Evolutionary conservation across 2,888 invertebrate genomes (phyloP).

Genomic region (Ochropacha duplaris): DNA sequence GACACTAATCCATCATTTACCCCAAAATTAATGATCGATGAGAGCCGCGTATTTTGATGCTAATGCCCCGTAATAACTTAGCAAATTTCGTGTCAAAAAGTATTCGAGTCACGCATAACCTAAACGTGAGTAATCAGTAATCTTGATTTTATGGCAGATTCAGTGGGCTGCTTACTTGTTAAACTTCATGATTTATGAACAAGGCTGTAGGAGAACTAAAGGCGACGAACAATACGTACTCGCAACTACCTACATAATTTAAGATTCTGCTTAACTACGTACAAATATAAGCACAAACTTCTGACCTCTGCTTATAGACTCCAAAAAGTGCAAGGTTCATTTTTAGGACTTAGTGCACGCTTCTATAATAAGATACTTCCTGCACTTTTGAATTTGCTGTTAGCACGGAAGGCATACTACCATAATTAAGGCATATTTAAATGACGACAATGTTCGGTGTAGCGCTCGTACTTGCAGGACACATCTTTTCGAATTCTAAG

Average conservation of each 20-base stretch:
- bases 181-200: conserved; percentile 33
- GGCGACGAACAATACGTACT: conserved; percentile 19
- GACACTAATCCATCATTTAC: conserved; percentile 37
- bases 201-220: conserved; percentile 18
- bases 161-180: conserved; percentile 7
- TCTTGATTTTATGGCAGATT: conserved; percentile 18
- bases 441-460: too few relatives aligned
- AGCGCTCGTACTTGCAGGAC: too few relatives aligned
- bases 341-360: too few relatives aligned
- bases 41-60: not conserved
- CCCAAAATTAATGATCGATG: conserved; percentile 18
- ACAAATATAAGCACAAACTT: too few relatives aligned
- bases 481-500: too few relatives aligned
- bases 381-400: too few relatives aligned
- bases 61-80: conserved; percentile 7
- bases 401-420: too few relatives aligned
- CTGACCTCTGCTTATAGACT: too few relatives aligned
- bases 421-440: too few relatives aligned
- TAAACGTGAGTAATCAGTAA: conserved; percentile 5
- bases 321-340: too few relatives aligned
- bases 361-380: too few relatives aligned
- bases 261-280: not conserved
- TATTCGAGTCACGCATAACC: not conserved
- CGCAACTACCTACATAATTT: not conserved
- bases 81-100: conserved; percentile 1